Base-by-base conservation (phyloP, 2,113 vertebrate genomes). In the Tor tambroides region DNA sequence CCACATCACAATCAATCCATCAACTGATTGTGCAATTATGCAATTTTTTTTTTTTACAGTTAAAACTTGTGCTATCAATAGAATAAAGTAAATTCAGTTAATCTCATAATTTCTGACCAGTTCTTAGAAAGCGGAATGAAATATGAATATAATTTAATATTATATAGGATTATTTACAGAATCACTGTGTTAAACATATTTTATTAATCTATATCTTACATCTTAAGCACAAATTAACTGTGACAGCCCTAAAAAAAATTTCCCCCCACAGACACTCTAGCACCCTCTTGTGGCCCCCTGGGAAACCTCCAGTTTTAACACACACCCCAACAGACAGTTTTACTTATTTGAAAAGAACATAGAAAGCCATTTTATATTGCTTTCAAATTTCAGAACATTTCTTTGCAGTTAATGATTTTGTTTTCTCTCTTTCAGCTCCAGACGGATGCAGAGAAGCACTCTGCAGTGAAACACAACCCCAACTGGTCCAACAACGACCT, bases 371-470 rank as follows among this genome's bases (percentile, higher is more conserved):
- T 38, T 4, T 7, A n/a, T 17, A 28, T 77, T 19, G n/a, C 26
- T 76, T 46, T 12, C 12, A 19, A 76, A n/a, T n/a, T n/a, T n/a
- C n/a, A 12, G 23, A 59, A n/a, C 12, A 61, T 56, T n/a, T 56
- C 6, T 80, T 35, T n/a, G 2, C 12, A 3, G n/a, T 43, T 49
- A 30, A 46, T 69, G 6, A 49, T 41, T 19, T 69, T 4, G 41
- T 81, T 79, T 81, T 38, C 19, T 76, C 19, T 15, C 49, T 61
- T 23, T 2, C 91, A 90, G 86, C 87, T 86, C 80, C 91, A 96
- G 96, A 97, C 96, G 0, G 97, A 97, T 38, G 91, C 95, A 4
- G 96, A 97, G 87, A 97, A 97, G 88, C 96, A 96, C 88, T 95
- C 93, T 0, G 94, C 95, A 75, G 94, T 95, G 41, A 96, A 96